Conservation (phyloP, 2,113 vertebrate species). For the Podarcis muralis region DNA sequence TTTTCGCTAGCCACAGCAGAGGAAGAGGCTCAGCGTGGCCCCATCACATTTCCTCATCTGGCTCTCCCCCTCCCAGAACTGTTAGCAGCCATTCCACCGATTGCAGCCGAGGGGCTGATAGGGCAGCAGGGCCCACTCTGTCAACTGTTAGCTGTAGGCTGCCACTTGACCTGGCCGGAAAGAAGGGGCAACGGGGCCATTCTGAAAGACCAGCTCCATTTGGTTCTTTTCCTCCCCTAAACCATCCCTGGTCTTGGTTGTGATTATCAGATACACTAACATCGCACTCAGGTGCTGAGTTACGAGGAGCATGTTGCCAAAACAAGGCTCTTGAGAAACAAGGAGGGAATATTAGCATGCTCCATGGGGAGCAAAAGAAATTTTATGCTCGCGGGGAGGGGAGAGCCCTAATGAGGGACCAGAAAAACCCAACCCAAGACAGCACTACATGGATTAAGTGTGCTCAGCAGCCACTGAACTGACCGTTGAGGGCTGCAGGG, state of each 20-base stretch:
- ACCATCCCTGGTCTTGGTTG: background rate
- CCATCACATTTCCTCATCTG: background rate
- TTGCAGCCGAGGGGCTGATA: background rate
- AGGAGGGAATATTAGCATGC: background rate
- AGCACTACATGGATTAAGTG: background rate
- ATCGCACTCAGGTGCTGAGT: background rate
- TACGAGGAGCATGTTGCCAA: background rate
- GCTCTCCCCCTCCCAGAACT: background rate
- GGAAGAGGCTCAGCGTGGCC: background rate
- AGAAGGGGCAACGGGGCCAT: background rate
- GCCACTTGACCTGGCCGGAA: no score
- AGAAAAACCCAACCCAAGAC: background rate
- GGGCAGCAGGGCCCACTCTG: background rate
- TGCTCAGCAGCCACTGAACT: background rate
- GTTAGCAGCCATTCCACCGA: background rate
- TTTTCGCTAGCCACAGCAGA: background rate
- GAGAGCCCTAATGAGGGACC: background rate
- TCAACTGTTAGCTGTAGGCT: background rate
- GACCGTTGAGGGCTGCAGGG: background rate
- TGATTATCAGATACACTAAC: background rate
- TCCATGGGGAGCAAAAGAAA: background rate
- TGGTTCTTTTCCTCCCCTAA: no score
- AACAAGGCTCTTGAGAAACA: no score
- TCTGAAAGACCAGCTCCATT: background rate
- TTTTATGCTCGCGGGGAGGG: fast-evolving